Evolutionary conservation across 2,113 vertebrate genomes (phyloP).

Genomic region (Agelaius tricolor): DNA sequence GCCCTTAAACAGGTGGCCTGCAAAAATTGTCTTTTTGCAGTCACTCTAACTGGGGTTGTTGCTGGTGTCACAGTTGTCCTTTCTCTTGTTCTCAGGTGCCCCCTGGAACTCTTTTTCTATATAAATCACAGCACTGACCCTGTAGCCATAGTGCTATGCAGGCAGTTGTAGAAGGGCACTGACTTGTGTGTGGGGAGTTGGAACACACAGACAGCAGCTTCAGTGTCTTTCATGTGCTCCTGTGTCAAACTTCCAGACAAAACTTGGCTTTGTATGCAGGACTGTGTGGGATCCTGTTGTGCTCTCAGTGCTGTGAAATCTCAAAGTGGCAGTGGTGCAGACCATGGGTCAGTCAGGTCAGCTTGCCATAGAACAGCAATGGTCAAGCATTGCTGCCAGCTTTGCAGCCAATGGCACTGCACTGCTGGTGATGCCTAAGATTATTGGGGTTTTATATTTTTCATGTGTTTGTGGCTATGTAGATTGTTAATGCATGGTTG

Average conservation of each 20-base stretch:
- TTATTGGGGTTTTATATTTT: neutral
- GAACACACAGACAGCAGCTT: neutral
- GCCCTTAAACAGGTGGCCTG: neutral
- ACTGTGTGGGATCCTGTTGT: neutral
- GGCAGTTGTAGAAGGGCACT: neutral
- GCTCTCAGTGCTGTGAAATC: neutral
- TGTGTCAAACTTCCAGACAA: neutral
- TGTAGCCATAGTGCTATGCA: neutral
- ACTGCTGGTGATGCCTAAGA: neutral
- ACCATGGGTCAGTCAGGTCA: neutral
- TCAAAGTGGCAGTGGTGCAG: neutral
- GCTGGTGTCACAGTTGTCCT: fast-evolving
- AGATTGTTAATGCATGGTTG: neutral
- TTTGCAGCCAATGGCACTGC: neutral
- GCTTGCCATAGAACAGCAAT: neutral
- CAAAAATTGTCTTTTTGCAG: neutral
- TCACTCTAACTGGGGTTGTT: neutral
- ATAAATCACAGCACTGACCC: neutral
- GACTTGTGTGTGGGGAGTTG: neutral
- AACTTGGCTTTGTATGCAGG: neutral
- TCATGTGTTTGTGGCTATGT: neutral
- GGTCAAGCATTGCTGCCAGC: neutral
- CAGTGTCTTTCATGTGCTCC: neutral
- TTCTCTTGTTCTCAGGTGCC: neutral
- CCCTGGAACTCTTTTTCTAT: neutral